Percentiles rank a stretch among this genome's conserved stretches.
Evolutionary conservation across 2,113 vertebrate genomes (phyloP).

Genomic region (Saguinus midas): DNA sequence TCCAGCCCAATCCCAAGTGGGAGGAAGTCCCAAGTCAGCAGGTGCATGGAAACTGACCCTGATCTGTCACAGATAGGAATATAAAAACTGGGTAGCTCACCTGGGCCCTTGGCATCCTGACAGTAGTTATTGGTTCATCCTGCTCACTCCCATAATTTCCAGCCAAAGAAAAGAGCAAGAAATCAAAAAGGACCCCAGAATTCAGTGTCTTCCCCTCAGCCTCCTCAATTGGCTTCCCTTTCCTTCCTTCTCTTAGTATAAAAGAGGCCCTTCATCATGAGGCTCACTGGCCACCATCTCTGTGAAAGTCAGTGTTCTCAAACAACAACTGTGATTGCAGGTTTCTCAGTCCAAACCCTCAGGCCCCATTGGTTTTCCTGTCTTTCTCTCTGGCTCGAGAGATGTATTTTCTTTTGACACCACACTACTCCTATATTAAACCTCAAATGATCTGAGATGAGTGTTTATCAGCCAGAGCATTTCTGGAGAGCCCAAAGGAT

Average conservation of each 20-base stretch:
- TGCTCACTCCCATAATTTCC: neutral
- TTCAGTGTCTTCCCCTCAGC: neutral
- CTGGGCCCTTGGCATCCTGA: neutral
- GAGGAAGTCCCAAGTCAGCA: neutral
- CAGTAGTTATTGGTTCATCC: accelerated
- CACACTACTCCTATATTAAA: accelerated
- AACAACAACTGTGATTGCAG: neutral
- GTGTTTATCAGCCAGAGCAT: neutral
- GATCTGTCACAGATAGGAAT: neutral
- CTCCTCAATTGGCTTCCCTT: neutral
- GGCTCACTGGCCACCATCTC: neutral
- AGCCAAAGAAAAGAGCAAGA: neutral
- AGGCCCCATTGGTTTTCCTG: neutral
- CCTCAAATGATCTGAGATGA: neutral
- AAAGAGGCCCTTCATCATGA: neutral
- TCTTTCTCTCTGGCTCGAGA: neutral
- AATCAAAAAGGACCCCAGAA: neutral
- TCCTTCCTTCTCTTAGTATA: neutral
- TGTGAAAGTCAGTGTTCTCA: neutral
- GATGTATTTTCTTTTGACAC: neutral
- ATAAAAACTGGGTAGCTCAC: neutral
- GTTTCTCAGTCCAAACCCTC: neutral
- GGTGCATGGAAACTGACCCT: neutral
- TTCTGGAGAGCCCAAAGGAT: neutral
- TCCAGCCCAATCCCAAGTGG: neutral